A percentile compares a stretch with the other conserved stretches of the same genome.
These are phyloP conservation scores for Myodes glareolus DNA, from an alignment of 2,113 vertebrate genomes.

Conservation along the genomic window DNA sequence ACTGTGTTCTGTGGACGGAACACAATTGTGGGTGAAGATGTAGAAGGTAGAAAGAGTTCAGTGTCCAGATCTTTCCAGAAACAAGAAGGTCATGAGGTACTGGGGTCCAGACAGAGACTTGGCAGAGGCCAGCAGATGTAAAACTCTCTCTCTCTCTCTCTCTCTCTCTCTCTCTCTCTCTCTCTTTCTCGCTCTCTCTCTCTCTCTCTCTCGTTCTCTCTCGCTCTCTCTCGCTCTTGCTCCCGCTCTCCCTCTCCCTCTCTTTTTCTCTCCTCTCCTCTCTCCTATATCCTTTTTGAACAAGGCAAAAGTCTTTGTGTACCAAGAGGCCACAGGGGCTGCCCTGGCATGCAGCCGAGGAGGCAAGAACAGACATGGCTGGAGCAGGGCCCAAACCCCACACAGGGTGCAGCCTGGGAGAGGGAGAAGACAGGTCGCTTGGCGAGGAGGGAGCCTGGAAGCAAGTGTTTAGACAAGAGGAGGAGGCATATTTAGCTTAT, in stretches of 20 bases:
- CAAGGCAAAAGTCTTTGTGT: conserved; percentile 39
- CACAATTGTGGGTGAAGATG: background rate
- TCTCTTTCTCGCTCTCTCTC: accelerated
- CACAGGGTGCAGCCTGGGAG: conserved; percentile 53
- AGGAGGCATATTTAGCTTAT: conserved; percentile 67
- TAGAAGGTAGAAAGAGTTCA: background rate
- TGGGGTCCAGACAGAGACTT: background rate
- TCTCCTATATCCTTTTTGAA: background rate
- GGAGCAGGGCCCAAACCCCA: background rate
- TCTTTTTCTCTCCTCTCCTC: accelerated
- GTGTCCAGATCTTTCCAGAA: background rate
- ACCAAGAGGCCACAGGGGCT: background rate
- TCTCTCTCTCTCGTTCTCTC: background rate
- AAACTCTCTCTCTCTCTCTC: background rate
- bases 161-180: background rate
- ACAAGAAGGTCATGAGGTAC: background rate
- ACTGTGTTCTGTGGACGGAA: background rate
- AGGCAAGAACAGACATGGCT: background rate
- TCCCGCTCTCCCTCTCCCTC: accelerated
- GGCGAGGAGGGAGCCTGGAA: conserved; percentile 75
- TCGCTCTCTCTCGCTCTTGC: too few species aligned
- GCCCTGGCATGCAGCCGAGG: background rate
- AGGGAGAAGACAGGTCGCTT: conserved; percentile 63
- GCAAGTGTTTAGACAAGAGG: conserved; percentile 82
- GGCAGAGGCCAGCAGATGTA: background rate